Percentiles rank a stretch among this genome's conserved stretches.
phyloP scores from a whole-genome alignment of 2,888 invertebrate genomes.

The Calameuta filiformis region DNA sequence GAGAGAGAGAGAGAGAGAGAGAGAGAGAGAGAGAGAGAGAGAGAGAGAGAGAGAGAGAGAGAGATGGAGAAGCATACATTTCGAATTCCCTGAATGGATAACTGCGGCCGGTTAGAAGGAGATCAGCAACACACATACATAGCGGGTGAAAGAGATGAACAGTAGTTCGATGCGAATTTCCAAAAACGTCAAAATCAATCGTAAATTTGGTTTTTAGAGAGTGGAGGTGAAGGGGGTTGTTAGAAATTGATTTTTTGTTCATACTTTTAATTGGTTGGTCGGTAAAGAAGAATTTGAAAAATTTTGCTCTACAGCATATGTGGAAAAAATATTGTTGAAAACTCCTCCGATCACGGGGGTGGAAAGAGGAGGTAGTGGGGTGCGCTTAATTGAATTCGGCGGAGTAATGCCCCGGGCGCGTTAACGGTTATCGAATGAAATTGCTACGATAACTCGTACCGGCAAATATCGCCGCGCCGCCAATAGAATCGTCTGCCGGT shows the following conservation, averaged over 20 bases:
- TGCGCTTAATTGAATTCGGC: not conserved
- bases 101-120: not conserved
- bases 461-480: slow-evolving; percentile 11
- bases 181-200: not conserved
- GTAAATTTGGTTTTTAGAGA: not conserved
- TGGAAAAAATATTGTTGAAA: not conserved
- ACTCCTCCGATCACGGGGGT: not conserved
- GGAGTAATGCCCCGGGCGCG: not conserved
- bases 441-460: slow-evolving; percentile 31
- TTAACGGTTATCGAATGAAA: slow-evolving; percentile 26
- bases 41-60: too few relatives aligned
- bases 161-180: not conserved
- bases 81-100: not conserved
- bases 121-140: not conserved
- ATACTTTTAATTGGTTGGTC: not conserved
- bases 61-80: not conserved
- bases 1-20: not conserved
- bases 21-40: not conserved
- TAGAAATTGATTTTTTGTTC: not conserved
- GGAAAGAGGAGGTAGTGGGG: not conserved
- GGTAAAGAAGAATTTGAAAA: not conserved
- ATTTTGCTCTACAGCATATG: not conserved
- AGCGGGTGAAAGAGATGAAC: not conserved
- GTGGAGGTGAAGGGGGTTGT: not conserved
- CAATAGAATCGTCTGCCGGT: not conserved